These are phyloP conservation scores for Pyrgilauda ruficollis DNA, from an alignment of 2,113 vertebrate species.

Conservation along the genomic window DNA sequence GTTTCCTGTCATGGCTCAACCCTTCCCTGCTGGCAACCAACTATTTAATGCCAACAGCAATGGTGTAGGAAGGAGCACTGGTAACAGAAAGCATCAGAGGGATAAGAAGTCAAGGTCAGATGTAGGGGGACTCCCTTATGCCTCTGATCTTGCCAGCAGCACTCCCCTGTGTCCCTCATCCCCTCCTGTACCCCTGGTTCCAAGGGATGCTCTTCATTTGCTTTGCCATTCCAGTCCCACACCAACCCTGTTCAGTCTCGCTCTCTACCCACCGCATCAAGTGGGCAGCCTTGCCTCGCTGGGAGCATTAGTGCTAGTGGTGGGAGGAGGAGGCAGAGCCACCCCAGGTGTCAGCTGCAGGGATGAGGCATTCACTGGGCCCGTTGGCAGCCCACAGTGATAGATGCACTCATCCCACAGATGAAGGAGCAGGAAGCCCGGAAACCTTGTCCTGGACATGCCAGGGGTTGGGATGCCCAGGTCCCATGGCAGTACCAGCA, in stretches of 20 bases:
- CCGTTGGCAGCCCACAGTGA: neutral
- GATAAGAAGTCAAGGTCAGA: neutral
- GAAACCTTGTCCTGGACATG: neutral
- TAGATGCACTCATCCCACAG: neutral
- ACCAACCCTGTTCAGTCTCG: accelerated
- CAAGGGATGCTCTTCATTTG: neutral
- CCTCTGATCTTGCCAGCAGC: neutral
- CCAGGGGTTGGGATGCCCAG: neutral
- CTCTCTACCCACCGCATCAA: neutral
- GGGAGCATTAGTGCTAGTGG: neutral
- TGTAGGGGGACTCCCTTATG: neutral
- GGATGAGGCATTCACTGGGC: neutral
- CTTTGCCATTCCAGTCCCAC: neutral
- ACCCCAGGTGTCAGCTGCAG: neutral
- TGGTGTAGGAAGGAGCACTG: neutral
- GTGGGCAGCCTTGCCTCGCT: neutral
- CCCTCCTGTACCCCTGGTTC: neutral
- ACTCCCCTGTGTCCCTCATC: neutral
- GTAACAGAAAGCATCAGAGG: neutral
- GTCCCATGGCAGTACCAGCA: neutral
- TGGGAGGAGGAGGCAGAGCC: neutral
- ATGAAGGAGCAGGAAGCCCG: neutral
- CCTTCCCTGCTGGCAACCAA: neutral
- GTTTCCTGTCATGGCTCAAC: neutral
- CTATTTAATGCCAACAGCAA: accelerated